These are phyloP conservation scores for Heptranchias perlo DNA, from an alignment of 2,113 vertebrate species.

Conservation along the genomic window DNA sequence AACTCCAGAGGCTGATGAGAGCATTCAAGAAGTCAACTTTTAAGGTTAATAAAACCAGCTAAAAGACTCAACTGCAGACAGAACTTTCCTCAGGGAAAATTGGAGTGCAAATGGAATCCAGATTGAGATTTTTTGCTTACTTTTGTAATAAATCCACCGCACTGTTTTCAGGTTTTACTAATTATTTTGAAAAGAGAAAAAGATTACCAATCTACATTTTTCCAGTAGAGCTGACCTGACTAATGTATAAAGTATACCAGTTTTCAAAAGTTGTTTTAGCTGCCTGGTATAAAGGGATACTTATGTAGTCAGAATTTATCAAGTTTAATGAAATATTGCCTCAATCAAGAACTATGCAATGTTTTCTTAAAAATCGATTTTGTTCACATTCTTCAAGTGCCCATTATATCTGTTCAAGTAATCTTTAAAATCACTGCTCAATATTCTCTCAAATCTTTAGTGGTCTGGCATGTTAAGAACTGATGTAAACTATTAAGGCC, in stretches of 20 bases:
- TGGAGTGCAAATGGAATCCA: background rate
- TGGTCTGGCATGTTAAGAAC: background rate
- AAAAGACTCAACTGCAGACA: background rate
- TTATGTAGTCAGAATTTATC: background rate
- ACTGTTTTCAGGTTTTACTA: background rate
- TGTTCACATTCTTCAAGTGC: background rate
- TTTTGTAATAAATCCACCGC: background rate
- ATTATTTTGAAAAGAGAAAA: background rate
- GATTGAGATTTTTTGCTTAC: background rate
- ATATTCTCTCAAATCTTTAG: background rate
- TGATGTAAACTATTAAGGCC: background rate
- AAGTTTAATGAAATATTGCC: background rate
- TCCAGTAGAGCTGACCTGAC: background rate
- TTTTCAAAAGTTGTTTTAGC: background rate
- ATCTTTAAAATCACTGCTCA: too few relatives aligned
- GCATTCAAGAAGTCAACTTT: background rate
- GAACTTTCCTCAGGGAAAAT: background rate
- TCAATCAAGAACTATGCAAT: background rate
- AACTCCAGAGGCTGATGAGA: background rate
- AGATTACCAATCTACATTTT: background rate
- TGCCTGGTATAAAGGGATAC: background rate
- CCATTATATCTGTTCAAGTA: background rate
- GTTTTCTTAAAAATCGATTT: background rate
- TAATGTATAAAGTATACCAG: background rate
- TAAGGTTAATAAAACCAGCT: background rate